Evolutionary conservation across 2,797 vertebrate species (phyloP), one percentile per base, ranked within the genome.

Genomic region (Channa striata): DNA sequence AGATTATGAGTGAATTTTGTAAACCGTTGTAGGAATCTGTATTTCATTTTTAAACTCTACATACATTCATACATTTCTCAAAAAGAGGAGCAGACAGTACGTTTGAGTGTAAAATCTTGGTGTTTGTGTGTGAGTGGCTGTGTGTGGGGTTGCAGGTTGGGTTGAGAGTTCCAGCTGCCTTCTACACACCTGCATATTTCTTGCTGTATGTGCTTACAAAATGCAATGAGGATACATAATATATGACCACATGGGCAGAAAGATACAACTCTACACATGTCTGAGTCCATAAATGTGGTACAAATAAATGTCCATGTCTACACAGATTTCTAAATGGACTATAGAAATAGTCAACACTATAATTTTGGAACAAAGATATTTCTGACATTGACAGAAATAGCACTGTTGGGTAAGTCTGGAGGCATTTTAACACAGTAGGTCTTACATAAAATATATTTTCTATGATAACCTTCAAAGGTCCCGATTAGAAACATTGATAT

Each of bases 11-110:
- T 67, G 66, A 88, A 85, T 84, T 81, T 85, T 88, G 80, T 92
- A 91, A 91, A 91, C 81, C 88, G 84, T 82, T 78, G 75, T 89
- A 88, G 89, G 83, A 91, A 89, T 90, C 62, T 82, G 79, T 78
- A 79, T 94, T 94, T 89, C 90, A 83, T 86, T 82, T 80, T 86
- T 78, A 86, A 91, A 87, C 78, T 89, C 85, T 91, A 92, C 89
- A 91, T 93, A 92, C 90, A 93, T 93, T 93, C 89, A 91, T 85
- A 92, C 87, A 91, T 82, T 82, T 90, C 85, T 82, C 60, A 81
- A 82, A 84, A 54, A 80, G 54, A 87, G 72, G 74, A 87, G 74
- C 76, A 87, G 80, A 89, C 71, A 72, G 71, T 78, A 74, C 40
- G 4, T 76, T 63, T 74, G 54, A 65, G 56, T 74, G 76, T 66